Evolutionary conservation across 2,888 invertebrate species (phyloP).

Genomic region (Napeogenes sylphis): DNA sequence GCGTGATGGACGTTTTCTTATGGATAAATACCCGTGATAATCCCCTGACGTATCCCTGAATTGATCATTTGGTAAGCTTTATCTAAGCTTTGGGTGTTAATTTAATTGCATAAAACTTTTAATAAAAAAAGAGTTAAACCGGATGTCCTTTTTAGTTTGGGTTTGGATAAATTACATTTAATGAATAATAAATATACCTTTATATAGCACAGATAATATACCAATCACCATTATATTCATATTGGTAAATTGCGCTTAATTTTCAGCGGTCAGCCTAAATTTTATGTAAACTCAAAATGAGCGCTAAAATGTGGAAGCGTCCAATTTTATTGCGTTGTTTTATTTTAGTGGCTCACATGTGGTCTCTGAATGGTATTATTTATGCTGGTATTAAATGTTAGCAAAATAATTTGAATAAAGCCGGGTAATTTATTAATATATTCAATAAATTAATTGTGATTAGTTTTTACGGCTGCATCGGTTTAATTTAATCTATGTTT

Average conservation of each 20-base stretch:
- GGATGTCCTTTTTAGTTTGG: no score
- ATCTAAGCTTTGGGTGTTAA: background rate
- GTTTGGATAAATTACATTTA: background rate
- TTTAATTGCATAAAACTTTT: background rate
- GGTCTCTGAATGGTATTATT: conserved; percentile 26
- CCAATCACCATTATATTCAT: conserved; percentile 21
- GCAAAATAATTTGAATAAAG: conserved; percentile 28
- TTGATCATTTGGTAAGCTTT: conserved; percentile 16
- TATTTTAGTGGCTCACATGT: conserved; percentile 25
- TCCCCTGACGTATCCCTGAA: conserved; percentile 23
- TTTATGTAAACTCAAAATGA: conserved; percentile 27
- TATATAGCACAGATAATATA: conserved; percentile 10
- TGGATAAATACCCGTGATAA: conserved; percentile 34
- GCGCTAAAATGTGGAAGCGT: conserved; percentile 22
- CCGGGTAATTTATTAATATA: conserved; percentile 28
- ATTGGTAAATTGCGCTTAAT: conserved; percentile 27
- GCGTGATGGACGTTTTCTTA: conserved; percentile 72
- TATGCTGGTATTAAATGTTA: conserved; percentile 25
- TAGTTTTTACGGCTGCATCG: conserved; percentile 25
- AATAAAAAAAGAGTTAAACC: background rate
- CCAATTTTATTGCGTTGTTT: conserved; percentile 28
- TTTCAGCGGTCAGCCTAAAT: conserved; percentile 28
- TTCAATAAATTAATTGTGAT: conserved; percentile 23
- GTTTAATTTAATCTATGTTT: conserved; percentile 24
- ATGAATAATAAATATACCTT: background rate